Conservation (phyloP, 2,113 vertebrate species). For the Rhea americana region DNA sequence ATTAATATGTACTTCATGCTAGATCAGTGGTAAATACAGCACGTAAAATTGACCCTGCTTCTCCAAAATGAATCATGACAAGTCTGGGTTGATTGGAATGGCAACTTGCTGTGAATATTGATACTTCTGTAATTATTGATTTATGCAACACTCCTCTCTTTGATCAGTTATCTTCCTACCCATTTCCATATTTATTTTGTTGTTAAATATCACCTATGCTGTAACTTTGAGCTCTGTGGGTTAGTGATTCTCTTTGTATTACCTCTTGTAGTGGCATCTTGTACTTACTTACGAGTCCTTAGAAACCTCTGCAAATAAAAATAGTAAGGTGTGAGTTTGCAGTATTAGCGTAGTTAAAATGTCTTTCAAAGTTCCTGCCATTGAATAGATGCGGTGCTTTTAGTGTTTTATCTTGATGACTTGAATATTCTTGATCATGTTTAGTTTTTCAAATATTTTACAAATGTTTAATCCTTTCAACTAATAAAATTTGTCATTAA, state of each 20-base stretch:
- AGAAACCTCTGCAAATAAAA: neutral
- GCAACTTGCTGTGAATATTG: neutral
- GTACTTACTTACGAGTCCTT: neutral
- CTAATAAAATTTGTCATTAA: conserved; percentile 11
- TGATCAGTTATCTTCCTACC: conserved; percentile 7
- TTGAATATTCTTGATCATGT: neutral
- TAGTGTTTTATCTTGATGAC: neutral
- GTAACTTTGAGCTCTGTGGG: neutral
- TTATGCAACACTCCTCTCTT: conserved; percentile 10
- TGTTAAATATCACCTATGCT: neutral
- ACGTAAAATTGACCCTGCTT: conserved; percentile 40
- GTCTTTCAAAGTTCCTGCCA: neutral
- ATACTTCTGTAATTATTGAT: conserved; percentile 33
- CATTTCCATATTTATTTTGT: neutral
- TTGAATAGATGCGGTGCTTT: neutral
- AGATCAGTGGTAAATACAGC: conserved; percentile 52
- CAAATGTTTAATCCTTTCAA: conserved; percentile 19
- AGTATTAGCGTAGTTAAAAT: neutral
- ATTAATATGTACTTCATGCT: conserved; percentile 36
- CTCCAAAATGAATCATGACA: conserved; percentile 50
- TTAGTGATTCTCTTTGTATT: neutral
- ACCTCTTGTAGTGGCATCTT: neutral
- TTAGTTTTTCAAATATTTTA: conserved; percentile 12
- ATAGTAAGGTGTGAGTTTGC: neutral
- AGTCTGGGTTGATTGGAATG: neutral